phyloP scores from a whole-genome alignment of 2,888 invertebrate genomes.

The Cantharis flavilabris region DNA sequence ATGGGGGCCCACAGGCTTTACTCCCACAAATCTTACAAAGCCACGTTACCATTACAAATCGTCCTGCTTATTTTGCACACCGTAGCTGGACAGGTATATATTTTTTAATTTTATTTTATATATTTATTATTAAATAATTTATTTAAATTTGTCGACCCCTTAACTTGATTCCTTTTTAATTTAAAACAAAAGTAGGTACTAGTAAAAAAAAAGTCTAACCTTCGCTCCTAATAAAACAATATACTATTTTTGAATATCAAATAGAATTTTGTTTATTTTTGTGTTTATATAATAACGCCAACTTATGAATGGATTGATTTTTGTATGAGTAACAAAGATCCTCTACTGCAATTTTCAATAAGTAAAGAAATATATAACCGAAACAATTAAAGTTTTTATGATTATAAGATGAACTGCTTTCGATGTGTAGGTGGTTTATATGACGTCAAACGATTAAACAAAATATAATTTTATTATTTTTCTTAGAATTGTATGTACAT shows the following conservation, averaged over 20 bases:
- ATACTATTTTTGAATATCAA: no score
- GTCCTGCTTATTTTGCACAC: constrained; percentile 70
- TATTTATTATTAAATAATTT: no score
- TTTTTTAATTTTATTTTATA: neutral
- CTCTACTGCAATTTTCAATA: neutral
- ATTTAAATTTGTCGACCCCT: no score
- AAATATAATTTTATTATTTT: constrained; percentile 27
- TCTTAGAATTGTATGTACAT: constrained; percentile 72
- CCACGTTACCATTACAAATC: constrained; percentile 64
- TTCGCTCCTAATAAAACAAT: no score
- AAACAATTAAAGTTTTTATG: neutral
- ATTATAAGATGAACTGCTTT: neutral
- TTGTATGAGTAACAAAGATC: neutral
- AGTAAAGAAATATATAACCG: neutral
- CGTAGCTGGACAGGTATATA: constrained; percentile 74
- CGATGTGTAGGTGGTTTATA: neutral
- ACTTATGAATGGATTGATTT: neutral
- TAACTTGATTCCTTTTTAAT: no score
- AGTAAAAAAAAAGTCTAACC: no score
- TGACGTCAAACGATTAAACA: neutral
- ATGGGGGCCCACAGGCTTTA: constrained; percentile 82
- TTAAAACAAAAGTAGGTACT: no score
- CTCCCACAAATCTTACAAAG: constrained; percentile 80
- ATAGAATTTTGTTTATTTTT: neutral
- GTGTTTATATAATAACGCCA: neutral